Base-by-base conservation (phyloP, 2,113 vertebrate species). In the Microcebus griseorufus region DNA sequence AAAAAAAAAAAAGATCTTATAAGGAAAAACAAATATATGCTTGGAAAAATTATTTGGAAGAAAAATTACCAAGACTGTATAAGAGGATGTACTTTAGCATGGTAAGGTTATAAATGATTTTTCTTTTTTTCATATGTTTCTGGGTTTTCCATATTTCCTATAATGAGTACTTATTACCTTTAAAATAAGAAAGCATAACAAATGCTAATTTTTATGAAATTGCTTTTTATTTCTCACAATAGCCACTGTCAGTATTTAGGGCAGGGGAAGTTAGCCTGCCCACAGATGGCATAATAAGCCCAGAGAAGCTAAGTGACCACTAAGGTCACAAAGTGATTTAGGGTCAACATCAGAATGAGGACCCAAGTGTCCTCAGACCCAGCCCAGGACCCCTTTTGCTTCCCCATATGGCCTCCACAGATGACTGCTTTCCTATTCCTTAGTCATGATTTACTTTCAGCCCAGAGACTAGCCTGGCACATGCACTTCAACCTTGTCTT, bases 141-240 rank as follows among this genome's bases (percentile, higher is more conserved):
- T 95, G 32, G 14, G 65, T 86, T 93, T 94, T 89, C n/a, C 25
- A 48, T 79, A 60, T 92, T 88, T 96, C 9, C 22, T 37, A 64
- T 6, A 70, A 87, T 72, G 37, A 62, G 10, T 18, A 90, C 55
- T 80, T 95, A 45, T 53, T 81, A 62, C 39, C 58, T 92, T 79
- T 79, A 67, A 79, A 88, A 73, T 42, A 73, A 88, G 51, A 85
- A 84, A 92, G 53, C 0, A 60, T 14, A 67, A 88, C 9, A 86
- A 42, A 65, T 53, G 62, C 34, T 87, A 48, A 60, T 76, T 95
- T 93, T 86, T 87, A 48, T 93, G 69, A 64, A 89, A 82, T 78
- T 76, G 16, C 85, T 85, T 95, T 94, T 92, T 70, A 55, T 88
- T 87, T 96, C 88, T 90, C 80, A 14, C 45, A 85, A 90, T 20